A percentile compares a stretch with the other conserved stretches of the same genome.
Conservation (phyloP, 2,888 invertebrate species). For the Autographa pulchrina region DNA sequence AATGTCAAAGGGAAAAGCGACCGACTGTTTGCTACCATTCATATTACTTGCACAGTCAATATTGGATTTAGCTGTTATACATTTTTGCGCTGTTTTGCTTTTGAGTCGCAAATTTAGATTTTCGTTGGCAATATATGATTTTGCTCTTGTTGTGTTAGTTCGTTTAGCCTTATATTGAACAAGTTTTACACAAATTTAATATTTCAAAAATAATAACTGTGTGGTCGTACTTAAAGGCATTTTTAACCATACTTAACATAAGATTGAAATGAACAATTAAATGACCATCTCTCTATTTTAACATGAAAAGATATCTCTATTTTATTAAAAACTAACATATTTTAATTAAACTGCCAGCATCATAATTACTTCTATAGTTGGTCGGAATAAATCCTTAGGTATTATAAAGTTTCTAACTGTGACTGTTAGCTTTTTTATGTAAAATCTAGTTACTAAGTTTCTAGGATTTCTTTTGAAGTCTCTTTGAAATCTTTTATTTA, state of each 20-base stretch:
- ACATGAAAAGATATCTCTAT: too few relatives aligned
- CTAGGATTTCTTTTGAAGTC: not conserved
- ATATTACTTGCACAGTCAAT: constrained; percentile 50
- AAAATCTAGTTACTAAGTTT: not conserved
- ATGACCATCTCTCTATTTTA: too few relatives aligned
- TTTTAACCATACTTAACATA: too few relatives aligned
- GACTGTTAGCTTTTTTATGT: not conserved
- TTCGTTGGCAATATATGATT: not conserved
- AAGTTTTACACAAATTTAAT: too few relatives aligned
- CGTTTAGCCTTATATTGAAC: too few relatives aligned
- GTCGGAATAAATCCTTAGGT: not conserved
- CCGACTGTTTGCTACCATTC: constrained; percentile 29
- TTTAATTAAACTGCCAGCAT: not conserved
- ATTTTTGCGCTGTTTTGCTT: constrained; percentile 20
- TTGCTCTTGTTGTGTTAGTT: constrained; percentile 5
- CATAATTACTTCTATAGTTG: not conserved
- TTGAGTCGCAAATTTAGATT: constrained; percentile 1
- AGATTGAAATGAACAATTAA: too few relatives aligned
- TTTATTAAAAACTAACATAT: not conserved
- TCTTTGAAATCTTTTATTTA: not conserved
- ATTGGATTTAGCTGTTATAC: constrained; percentile 45
- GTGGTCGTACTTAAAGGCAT: too few relatives aligned
- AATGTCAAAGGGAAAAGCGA: constrained; percentile 48
- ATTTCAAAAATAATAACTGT: too few relatives aligned
- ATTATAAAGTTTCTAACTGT: constrained; percentile 1